Evolutionary conservation across 2,888 invertebrate genomes (phyloP), one percentile per base, ranked within the genome.

Genomic region (Aelia acuminata): DNA sequence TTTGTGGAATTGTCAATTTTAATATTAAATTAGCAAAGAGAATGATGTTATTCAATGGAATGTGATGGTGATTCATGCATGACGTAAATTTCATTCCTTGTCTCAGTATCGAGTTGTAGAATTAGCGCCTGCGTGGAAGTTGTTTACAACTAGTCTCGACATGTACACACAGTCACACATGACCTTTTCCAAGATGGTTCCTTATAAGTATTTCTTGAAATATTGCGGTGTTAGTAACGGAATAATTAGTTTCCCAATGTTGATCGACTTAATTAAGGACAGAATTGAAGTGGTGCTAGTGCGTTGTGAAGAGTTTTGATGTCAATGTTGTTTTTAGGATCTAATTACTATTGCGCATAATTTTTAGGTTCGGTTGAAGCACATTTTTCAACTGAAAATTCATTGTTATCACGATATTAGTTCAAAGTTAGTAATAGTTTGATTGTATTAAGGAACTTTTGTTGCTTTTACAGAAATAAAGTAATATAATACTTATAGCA

Each of bases 121-220:
- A 89, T 80, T 88, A 63, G 92, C 93, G 92, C 93, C 92, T 93
- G 93, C 93, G 93, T 92, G 90, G 90, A 91, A 91, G 91, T 93
- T 93, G 93, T 93, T 93, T 93, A 93, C 93, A 93, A 93, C 92
- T 92, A 89, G 89, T 89, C 90, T 88, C 90, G 90, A 89, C 91
- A 90, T 90, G 90, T 90, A 90, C 90, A 90, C 90, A 90, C 90
- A 91, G 90, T 90, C 91, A 91, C 91, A 91, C 91, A 91, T 91
- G 91, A 91, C 91, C 91, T 91, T 91, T 91, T 91, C 91, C 91
- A 91, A 91, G 91, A 91, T 91, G 91, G 91, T 91, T 90, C 90
- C 91, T 90, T 90, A 90, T 90, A 90, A 90, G 90, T 90, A 90
- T 90, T 90, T 90, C 88, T 87, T 90, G 88, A 88, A 88, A 89